phyloP scores from a whole-genome alignment of 1,140 invertebrate species.

The Papilio polytes region DNA sequence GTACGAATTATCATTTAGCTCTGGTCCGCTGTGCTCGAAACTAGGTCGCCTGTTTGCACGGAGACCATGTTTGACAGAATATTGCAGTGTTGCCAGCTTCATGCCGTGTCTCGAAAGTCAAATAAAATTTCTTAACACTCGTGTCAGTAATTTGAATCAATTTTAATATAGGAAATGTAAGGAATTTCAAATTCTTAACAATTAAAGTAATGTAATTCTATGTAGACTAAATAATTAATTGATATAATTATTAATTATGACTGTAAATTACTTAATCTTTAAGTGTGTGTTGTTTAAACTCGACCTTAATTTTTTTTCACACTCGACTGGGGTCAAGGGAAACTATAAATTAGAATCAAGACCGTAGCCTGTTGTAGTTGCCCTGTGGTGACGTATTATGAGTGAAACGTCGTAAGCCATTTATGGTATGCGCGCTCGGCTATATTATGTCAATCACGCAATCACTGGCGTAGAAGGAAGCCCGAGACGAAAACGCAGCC shows the following conservation, averaged over 20 bases:
- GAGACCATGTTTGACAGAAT: conserved; percentile 24
- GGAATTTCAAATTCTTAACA: background rate
- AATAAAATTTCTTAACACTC: conserved; percentile 13
- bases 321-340: conserved; percentile 23
- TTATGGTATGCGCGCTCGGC: conserved; percentile 43
- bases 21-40: conserved; percentile 13
- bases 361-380: background rate
- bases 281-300: background rate
- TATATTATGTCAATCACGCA: conserved; percentile 61
- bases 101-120: conserved; percentile 19
- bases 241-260: background rate
- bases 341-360: conserved; percentile 12
- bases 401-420: conserved; percentile 48
- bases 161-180: background rate
- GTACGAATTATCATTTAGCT: conserved; percentile 22
- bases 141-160: background rate
- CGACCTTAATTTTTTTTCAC: conserved; percentile 3
- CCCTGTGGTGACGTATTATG: conserved; percentile 44
- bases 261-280: background rate
- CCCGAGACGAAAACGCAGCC: conserved; percentile 57
- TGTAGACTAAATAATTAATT: background rate
- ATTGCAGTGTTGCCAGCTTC: conserved; percentile 23
- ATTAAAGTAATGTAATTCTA: background rate
- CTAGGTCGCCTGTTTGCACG: background rate
- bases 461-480: conserved; percentile 60